Base-by-base conservation (phyloP, 2,888 invertebrate species). In the Anthrax anthrax region DNA sequence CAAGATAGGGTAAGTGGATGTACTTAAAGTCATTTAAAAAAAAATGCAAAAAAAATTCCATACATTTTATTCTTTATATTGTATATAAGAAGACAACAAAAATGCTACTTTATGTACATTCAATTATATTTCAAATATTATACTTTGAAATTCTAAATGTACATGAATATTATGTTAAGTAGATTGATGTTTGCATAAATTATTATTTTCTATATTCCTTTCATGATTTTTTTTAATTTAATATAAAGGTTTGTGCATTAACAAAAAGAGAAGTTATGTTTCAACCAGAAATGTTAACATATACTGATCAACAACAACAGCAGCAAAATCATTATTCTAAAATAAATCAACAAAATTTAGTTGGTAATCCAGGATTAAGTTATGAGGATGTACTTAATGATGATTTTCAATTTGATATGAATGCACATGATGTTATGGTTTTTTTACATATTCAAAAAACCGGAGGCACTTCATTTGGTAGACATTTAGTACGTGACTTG, bases 391-490 rank as follows among this genome's bases (percentile, higher is more conserved):
- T 88, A 58, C 73, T 88, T 47, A 86, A 86, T 62, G 87, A 87
- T 62, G 84, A 84, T 70, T 87, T 87, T 67, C 78, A 84, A 60
- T 90, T 90, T 70, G 86, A 90, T 68, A 84, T 90, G 71, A 84
- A 86, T 64, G 87, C 86, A 13, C 86, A 89, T 61, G 97, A 98
- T 72, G 97, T 98, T 47, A 86, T 98, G 77, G 96, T 98, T 81
- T 98, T 77, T 72, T 61, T 98, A 55, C 97, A 98, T 68, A 96
- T 98, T 67, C 98, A 98, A 70, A 98, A 98, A 73, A 98, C 97
- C 44, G 97, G 97, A 46, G 98, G 98, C 27, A 97, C 97, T 37
- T 83, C 91, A 9, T 97, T 98, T 65, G 98, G 97, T 46, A 84
- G 87, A 63, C 95, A 96, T 71, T 76, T 98, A 57, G 96, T 97